Percentiles rank a stretch among this genome's conserved stretches.
Conservation (phyloP, 2,888 invertebrate species). For the Ennomos quercinarius region DNA sequence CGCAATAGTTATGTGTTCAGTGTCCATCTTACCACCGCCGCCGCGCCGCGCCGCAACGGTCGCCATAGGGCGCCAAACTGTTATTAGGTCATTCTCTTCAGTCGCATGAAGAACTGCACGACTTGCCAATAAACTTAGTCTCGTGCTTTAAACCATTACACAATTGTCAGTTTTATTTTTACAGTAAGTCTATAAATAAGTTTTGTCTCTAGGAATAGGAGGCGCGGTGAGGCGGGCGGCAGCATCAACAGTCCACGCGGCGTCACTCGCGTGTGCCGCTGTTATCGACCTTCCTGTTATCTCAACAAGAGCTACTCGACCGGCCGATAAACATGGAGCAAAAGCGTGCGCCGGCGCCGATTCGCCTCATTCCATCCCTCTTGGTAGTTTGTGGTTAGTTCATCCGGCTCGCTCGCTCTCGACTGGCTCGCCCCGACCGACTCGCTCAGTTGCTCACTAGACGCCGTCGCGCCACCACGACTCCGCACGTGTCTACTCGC, state of each 20-base stretch:
- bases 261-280: slow-evolving; percentile 52
- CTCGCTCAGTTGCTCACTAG: slow-evolving; percentile 77
- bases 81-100: slow-evolving; percentile 34
- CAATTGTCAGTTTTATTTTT: slow-evolving; percentile 75
- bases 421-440: slow-evolving; percentile 32
- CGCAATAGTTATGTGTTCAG: too few relatives aligned
- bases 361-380: slow-evolving; percentile 77
- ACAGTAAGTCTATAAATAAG: slow-evolving; percentile 73
- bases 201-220: slow-evolving; percentile 66
- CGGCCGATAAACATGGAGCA: slow-evolving; percentile 79
- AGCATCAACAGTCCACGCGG: slow-evolving; percentile 48
- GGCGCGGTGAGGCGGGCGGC: slow-evolving; percentile 38
- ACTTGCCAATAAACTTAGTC: slow-evolving; percentile 48
- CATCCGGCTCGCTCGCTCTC: slow-evolving; percentile 63
- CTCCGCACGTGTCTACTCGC: slow-evolving; percentile 70
- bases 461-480: slow-evolving; percentile 74
- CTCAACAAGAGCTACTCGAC: slow-evolving; percentile 73
- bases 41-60: not conserved
- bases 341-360: slow-evolving; percentile 83
- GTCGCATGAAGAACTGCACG: slow-evolving; percentile 30
- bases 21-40: not conserved
- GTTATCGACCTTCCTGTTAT: slow-evolving; percentile 79
- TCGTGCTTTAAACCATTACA: slow-evolving; percentile 61
- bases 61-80: slow-evolving; percentile 6
- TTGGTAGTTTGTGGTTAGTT: slow-evolving; percentile 70